Conservation (phyloP, 30 jellyfish, hydroid and myxozoan species). For the Morbakka virulenta region DNA sequence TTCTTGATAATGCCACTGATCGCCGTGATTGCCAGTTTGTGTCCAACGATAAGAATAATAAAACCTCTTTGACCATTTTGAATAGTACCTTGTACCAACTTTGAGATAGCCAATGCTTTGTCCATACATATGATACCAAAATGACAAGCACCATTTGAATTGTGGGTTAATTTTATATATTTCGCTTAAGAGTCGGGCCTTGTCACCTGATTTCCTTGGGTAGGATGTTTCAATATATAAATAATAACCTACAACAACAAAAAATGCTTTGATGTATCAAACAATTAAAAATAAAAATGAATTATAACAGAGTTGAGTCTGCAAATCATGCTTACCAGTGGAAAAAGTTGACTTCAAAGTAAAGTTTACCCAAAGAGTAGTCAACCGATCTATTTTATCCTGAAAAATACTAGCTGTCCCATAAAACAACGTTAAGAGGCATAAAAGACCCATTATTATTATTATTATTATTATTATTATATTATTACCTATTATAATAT, state of each 20-base stretch:
- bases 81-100: conserved; percentile 61
- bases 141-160: conserved; percentile 87
- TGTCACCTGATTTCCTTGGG: conserved; percentile 80
- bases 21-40: conserved; percentile 66
- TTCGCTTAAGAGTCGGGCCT: conserved; percentile 78
- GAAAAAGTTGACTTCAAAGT: no score
- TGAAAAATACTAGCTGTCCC: no score
- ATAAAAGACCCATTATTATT: no score
- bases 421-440: no score
- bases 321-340: background rate
- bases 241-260: conserved; percentile 64
- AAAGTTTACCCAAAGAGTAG: no score
- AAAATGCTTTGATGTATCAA: no score
- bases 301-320: background rate
- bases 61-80: conserved; percentile 59
- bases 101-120: conserved; percentile 59
- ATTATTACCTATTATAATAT: no score
- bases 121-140: conserved; percentile 95
- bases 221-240: conserved; percentile 89
- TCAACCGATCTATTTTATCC: no score
- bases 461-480: no score
- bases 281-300: background rate
- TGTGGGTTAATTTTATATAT: conserved; percentile 87
- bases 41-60: conserved; percentile 57
- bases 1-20: conserved; percentile 73